These are phyloP conservation scores for Pandion haliaetus DNA, from an alignment of 2,113 vertebrate species.

Conservation along the genomic window DNA sequence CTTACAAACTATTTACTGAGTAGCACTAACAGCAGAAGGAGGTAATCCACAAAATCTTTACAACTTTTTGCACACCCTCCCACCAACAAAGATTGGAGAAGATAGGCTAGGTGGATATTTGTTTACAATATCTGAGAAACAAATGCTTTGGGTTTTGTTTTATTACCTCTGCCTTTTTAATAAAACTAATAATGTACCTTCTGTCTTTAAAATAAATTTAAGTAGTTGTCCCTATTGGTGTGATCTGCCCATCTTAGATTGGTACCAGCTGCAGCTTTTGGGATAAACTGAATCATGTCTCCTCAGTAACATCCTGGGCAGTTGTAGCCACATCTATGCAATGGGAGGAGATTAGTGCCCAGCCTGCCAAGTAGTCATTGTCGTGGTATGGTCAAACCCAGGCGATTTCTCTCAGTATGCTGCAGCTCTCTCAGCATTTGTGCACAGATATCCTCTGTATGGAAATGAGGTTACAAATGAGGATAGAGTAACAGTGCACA, in stretches of 20 bases:
- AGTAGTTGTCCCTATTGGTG: neutral
- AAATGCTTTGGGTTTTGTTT: neutral
- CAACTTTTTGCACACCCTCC: neutral
- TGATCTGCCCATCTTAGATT: neutral
- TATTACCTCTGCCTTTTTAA: neutral
- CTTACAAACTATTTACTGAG: neutral
- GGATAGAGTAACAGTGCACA: neutral
- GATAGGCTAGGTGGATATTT: neutral
- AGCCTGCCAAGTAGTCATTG: neutral
- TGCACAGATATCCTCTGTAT: neutral
- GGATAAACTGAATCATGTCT: neutral
- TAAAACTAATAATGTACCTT: neutral
- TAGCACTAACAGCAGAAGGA: neutral
- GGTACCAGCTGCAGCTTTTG: neutral
- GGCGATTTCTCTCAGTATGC: neutral
- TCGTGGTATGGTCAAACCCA: neutral
- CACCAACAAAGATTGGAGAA: neutral
- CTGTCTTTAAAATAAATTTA: neutral
- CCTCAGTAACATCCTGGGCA: neutral
- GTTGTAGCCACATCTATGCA: accelerated
- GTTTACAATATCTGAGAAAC: neutral
- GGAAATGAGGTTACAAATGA: neutral
- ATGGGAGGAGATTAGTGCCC: neutral
- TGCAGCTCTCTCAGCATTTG: neutral
- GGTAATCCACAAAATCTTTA: neutral